Evolutionary conservation across 2,888 invertebrate genomes (phyloP).

Genomic region (Crepidodera aurea): DNA sequence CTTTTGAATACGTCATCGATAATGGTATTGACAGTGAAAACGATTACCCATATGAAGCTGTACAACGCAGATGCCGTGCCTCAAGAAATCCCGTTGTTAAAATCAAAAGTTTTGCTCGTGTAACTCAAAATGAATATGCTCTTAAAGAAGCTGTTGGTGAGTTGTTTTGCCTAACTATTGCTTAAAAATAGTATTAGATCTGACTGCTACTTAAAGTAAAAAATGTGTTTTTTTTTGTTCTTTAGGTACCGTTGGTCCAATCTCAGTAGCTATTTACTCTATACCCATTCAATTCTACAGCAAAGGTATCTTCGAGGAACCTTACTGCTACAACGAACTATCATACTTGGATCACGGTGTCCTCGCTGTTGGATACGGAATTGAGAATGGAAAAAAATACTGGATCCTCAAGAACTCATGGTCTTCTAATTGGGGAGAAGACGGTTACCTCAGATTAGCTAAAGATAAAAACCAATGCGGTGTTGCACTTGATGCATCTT

Average conservation of each 20-base stretch:
- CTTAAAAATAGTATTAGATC: no score
- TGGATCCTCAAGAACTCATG: constrained; percentile 21
- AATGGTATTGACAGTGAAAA: constrained; percentile 65
- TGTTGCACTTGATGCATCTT: background rate
- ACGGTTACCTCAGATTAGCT: constrained; percentile 10
- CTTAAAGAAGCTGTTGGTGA: constrained; percentile 66
- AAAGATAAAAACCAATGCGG: constrained; percentile 1
- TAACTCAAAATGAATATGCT: background rate
- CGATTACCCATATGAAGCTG: constrained; percentile 63
- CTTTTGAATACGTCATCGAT: constrained; percentile 60
- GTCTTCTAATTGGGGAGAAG: constrained; percentile 10
- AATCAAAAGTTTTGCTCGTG: background rate
- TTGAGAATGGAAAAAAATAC: background rate
- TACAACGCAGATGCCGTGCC: constrained; percentile 30
- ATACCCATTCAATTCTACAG: background rate
- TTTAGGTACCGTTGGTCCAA: constrained; percentile 19
- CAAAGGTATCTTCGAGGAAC: constrained; percentile 4
- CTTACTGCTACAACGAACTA: background rate
- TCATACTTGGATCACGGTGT: constrained; percentile 14
- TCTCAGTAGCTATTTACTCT: constrained; percentile 13
- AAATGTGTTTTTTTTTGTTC: background rate
- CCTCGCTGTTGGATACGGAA: constrained; percentile 19
- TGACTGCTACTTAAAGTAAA: no score
- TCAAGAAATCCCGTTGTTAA: background rate
- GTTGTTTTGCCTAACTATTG: no score